These are phyloP conservation scores for Glyptemys insculpta DNA, from an alignment of 2,797 vertebrate species.

Conservation along the genomic window DNA sequence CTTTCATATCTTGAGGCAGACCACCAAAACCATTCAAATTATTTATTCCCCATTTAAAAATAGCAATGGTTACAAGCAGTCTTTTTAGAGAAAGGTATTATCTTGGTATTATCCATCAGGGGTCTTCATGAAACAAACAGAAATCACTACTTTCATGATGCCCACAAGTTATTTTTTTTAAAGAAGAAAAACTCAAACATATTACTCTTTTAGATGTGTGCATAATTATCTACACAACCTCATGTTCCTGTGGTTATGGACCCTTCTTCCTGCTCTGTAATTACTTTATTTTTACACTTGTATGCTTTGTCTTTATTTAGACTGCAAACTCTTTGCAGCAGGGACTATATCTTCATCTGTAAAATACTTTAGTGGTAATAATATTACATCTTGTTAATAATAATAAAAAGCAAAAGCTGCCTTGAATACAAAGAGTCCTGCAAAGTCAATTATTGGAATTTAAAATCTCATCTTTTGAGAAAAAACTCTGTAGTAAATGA, in stretches of 20 bases:
- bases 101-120: not conserved
- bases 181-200: not conserved
- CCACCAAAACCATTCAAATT: not conserved
- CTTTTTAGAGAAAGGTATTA: not conserved
- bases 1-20: not conserved
- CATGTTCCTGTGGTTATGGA: not conserved
- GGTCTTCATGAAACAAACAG: not conserved
- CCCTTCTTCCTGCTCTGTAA: not conserved
- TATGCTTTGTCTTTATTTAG: not conserved
- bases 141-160: not conserved
- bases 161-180: not conserved
- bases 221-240: not conserved
- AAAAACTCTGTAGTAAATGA: not conserved
- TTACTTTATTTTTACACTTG: not conserved
- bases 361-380: not conserved
- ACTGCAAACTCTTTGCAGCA: not conserved
- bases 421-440: not conserved
- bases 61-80: not conserved
- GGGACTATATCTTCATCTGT: not conserved
- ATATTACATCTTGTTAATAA: not conserved
- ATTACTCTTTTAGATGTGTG: not conserved
- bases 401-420: accelerated
- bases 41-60: not conserved
- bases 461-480: not conserved
- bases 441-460: not conserved